Conservation (phyloP, 2,888 invertebrate species). For the Branchellion lobata region DNA sequence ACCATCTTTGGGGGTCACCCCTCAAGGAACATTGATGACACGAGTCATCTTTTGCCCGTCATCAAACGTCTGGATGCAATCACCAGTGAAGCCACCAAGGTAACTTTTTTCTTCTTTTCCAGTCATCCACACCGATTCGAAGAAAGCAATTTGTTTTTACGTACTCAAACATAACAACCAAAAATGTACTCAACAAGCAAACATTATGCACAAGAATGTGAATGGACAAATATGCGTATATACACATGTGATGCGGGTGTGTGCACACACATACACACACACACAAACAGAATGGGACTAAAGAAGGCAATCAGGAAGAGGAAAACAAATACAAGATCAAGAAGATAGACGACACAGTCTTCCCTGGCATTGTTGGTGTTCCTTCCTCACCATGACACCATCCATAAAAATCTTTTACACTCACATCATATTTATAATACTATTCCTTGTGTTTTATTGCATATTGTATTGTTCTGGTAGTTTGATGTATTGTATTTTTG, state of each 20-base stretch:
- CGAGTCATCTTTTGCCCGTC: not conserved
- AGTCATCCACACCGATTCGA: not conserved
- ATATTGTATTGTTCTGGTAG: not conserved
- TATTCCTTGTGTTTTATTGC: not conserved
- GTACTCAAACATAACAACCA: too few species aligned
- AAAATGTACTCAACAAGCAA: too few species aligned
- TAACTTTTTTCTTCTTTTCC: not conserved
- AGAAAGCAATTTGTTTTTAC: too few species aligned
- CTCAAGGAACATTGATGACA: constrained; percentile 36
- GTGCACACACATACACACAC: constrained; percentile 26
- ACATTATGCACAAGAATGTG: too few species aligned
- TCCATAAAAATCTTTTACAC: too few species aligned
- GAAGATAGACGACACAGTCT: constrained; percentile 35
- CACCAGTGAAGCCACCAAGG: constrained; percentile 26
- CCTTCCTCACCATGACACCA: too few species aligned
- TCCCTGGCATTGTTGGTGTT: not conserved
- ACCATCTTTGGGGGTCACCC: constrained; percentile 4
- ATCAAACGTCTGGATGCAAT: constrained; percentile 41
- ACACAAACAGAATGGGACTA: not conserved
- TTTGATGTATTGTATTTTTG: not conserved
- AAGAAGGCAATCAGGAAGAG: not conserved
- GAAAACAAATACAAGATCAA: constrained; percentile 28
- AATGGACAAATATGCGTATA: too few species aligned
- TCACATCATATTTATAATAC: not conserved
- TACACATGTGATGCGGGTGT: too few species aligned